Conservation (phyloP, 2,113 vertebrate species). For the Lonchura striata region DNA sequence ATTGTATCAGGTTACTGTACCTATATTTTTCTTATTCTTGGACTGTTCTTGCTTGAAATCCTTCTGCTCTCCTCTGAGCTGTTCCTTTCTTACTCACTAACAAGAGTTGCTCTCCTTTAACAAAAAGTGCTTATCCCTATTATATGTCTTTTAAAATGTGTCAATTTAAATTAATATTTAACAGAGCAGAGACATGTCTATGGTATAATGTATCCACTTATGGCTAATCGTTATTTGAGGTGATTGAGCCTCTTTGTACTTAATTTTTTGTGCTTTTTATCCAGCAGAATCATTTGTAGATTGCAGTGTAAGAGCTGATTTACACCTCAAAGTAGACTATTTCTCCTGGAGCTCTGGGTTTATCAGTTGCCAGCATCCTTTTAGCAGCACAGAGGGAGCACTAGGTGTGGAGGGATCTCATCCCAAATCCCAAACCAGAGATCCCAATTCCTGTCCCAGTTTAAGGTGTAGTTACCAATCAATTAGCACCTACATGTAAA, state of each 20-base stretch:
- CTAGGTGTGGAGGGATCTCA: neutral
- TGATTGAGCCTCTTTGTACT: neutral
- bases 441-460: neutral
- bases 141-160: neutral
- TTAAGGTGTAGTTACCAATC: neutral
- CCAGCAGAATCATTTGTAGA: neutral
- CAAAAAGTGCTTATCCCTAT: neutral
- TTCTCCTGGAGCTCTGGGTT: neutral
- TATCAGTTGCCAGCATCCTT: neutral
- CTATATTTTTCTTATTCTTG: neutral
- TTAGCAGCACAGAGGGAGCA: neutral
- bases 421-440: neutral
- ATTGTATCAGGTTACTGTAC: neutral
- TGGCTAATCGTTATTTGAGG: neutral
- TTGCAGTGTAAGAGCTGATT: neutral
- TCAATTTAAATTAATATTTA: neutral
- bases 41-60: neutral
- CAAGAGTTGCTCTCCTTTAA: neutral
- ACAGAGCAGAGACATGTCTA: neutral
- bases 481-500: rapidly evolving
- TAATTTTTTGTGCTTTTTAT: neutral
- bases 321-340: neutral
- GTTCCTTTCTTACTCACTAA: neutral
- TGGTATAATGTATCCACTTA: neutral
- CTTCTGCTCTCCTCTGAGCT: neutral